phyloP scores from a whole-genome alignment of 2,113 vertebrate genomes.

The Sterna hirundo region DNA sequence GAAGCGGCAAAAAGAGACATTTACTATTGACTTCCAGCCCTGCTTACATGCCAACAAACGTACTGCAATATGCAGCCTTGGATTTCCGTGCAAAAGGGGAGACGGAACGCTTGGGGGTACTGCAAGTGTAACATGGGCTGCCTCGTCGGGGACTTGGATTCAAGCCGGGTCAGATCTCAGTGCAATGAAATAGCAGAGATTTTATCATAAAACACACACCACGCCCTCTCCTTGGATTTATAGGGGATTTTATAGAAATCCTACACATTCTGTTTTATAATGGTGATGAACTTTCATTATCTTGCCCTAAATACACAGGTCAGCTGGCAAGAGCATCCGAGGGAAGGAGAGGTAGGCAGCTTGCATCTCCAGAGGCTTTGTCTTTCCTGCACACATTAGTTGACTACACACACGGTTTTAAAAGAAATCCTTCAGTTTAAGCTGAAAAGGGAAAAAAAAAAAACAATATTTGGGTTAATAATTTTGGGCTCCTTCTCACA shows the following conservation, averaged over 20 bases:
- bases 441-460: not conserved
- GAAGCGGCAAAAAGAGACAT: not conserved
- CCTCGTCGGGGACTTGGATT: not conserved
- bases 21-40: not conserved
- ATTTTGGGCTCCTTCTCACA: not conserved
- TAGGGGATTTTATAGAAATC: not conserved
- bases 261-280: not conserved
- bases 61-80: not conserved
- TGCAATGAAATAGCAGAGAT: not conserved
- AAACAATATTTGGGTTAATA: not conserved
- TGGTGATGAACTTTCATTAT: not conserved
- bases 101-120: not conserved
- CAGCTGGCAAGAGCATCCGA: not conserved
- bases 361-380: not conserved
- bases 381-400: not conserved
- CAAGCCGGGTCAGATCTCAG: not conserved
- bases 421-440: not conserved
- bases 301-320: not conserved
- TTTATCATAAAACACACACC: not conserved
- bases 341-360: not conserved
- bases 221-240: not conserved
- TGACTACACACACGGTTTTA: not conserved
- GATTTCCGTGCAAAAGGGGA: not conserved
- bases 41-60: rapidly evolving
- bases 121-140: not conserved